Evolutionary conservation across 2,113 vertebrate species (phyloP), one percentile per base, ranked within the genome.

Genomic region (Anolis carolinensis): DNA sequence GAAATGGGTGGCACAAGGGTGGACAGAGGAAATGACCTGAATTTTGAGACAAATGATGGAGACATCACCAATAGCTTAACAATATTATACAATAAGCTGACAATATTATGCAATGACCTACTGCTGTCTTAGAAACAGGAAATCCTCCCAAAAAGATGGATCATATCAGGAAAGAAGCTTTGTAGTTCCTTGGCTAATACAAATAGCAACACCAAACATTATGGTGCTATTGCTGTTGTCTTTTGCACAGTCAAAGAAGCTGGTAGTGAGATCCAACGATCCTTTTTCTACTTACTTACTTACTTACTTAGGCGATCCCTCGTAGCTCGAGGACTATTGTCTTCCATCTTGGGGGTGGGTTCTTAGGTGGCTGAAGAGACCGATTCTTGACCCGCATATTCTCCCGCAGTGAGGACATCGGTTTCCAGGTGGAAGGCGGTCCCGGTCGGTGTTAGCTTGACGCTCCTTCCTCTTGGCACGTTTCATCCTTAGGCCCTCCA

Each of bases 21-120:
- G 16, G 32, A 39, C 8, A 25, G 48, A 67, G 39, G 65, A 74
- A 75, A 73, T 25, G 44, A 75, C 27, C 62, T 74, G 59, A 73
- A 84, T 88, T 88, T 70, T 79, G 44, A 55, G 21, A 83, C 68
- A 84, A 79, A 52, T 74, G 70, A 88, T 44, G 65, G 85, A 81
- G 81, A 79, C n/a, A 27, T 79, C 76, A 79, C 39, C 65, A 30
- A 16, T 16, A 59, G 55, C 13, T 18, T 59, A 18, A 59, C 18
- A 59, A 59, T 59, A 59, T 59, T 59, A 59, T 59, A 18, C 55
- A 59, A 83, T 72, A 79, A 63, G 13, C 59, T 74, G 68, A 80
- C 82, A 80, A 88, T 67, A 59, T 59, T 59, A 74, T 52, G 70
- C 77, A 79, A 55, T 70, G 55, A 72, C 27, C 68, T 50, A 74